Base-by-base conservation (phyloP, 64 coral and sea anemone genomes). In the Montipora capricornis region DNA sequence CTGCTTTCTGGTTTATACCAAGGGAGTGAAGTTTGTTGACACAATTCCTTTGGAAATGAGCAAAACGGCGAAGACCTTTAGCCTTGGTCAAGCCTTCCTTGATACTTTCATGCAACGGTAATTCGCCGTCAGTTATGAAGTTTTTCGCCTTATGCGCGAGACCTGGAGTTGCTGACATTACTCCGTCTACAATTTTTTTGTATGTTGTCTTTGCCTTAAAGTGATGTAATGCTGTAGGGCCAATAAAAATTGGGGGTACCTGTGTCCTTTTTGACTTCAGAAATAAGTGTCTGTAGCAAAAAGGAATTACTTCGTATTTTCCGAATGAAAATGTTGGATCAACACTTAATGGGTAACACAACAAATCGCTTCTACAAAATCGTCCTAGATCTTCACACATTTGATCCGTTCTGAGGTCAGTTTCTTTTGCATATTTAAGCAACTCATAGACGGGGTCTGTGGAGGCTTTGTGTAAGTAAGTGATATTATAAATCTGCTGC, bases 371-470 rank as follows among this genome's bases (percentile, higher is more conserved):
- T 26, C 79, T 83, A 79, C 79, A 83, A 91, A 91, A 91, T 78
- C 70, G 19, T 57, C 29, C 70, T 7, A 91, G 48, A 49, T 83
- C 90, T 83, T 74, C 58, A 16, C 90, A 75, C 90, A 82, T 82
- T 61, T 61, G 6, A 59, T 73, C 68, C 26, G 78, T 91, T 12
- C 90, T 66, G n/a, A 91, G 90, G 59, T 91, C 59, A 37, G 47
- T 91, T 75, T 83, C 67, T 91, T 83, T 82, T 82, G 90, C 80
- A 91, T 91, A 83, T 69, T 45, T 75, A 67, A 90, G 47, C 59
- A 91, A 66, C 47, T 80, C 76, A n/a, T 90, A 76, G 24, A 90
- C 59, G 7, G 88, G 74, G 79, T 90, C 88, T 17, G 55, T 68
- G 47, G 76, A 69, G 13, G 57, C 22, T 82, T 81, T 91, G 57